A percentile compares a stretch with the other conserved stretches of the same genome.
phyloP scores from a whole-genome alignment of 2,113 vertebrate species.

The Eublepharis macularius region DNA sequence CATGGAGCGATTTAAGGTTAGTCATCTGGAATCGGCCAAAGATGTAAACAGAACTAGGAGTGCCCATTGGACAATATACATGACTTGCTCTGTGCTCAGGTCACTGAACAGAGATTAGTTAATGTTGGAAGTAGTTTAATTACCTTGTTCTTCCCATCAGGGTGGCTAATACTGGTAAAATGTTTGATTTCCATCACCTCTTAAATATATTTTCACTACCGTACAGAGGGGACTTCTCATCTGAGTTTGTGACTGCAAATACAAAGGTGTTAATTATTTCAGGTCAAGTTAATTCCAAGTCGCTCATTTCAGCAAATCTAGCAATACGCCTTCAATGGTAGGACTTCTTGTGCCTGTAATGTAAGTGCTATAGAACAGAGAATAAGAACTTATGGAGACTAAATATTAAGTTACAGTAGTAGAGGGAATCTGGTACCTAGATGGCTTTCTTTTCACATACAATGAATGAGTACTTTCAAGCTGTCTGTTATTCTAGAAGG shows the following conservation, averaged over 20 bases:
- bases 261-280: not conserved
- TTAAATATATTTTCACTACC: not conserved
- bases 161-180: not conserved
- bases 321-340: not conserved
- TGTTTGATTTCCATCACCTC: too few relatives aligned
- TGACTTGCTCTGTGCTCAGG: not conserved
- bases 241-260: not conserved
- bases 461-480: not conserved
- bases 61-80: too few relatives aligned
- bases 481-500: not conserved
- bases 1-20: too few relatives aligned
- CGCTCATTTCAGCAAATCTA: not conserved
- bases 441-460: not conserved
- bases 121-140: not conserved
- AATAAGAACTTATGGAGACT: not conserved
- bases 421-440: not conserved
- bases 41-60: too few relatives aligned
- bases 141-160: not conserved
- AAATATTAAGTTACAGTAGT: not conserved
- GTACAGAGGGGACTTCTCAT: not conserved
- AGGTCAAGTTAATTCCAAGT: not conserved
- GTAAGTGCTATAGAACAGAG: not conserved
- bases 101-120: not conserved
- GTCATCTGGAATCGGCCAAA: too few relatives aligned
- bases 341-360: not conserved